Evolutionary conservation across 2,888 invertebrate species (phyloP).

Genomic region (Ennomos fuscantarius): DNA sequence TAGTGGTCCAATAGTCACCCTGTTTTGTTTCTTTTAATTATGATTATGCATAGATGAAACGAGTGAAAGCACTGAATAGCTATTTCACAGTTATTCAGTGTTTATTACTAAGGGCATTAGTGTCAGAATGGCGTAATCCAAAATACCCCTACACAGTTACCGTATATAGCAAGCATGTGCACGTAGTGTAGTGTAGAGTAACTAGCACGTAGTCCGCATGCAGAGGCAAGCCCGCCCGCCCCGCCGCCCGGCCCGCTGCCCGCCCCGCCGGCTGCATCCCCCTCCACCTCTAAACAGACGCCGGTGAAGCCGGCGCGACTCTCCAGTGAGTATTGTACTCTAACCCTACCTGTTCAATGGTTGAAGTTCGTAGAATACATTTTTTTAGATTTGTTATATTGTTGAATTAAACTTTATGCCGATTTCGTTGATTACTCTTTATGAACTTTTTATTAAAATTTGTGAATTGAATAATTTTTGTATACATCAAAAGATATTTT

Average conservation of each 20-base stretch:
- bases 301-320: constrained; percentile 79
- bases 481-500: no score
- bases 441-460: no score
- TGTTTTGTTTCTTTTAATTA: no score
- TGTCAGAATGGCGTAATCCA: no score
- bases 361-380: constrained; percentile 40
- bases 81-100: no score
- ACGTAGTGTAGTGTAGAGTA: constrained; percentile 64
- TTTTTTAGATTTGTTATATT: neutral
- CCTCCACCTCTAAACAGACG: constrained; percentile 69
- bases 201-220: constrained; percentile 49
- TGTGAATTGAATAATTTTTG: no score
- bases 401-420: neutral
- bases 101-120: no score
- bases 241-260: constrained; percentile 41
- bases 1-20: no score
- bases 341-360: constrained; percentile 20
- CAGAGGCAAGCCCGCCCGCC: constrained; percentile 43
- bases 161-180: constrained; percentile 45
- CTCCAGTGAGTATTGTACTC: constrained; percentile 72
- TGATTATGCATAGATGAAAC: no score
- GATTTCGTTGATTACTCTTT: no score
- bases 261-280: constrained; percentile 26
- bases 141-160: constrained; percentile 2
- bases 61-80: no score